Conservation (phyloP, 1,140 invertebrate species). For the Penaeus indicus region DNA sequence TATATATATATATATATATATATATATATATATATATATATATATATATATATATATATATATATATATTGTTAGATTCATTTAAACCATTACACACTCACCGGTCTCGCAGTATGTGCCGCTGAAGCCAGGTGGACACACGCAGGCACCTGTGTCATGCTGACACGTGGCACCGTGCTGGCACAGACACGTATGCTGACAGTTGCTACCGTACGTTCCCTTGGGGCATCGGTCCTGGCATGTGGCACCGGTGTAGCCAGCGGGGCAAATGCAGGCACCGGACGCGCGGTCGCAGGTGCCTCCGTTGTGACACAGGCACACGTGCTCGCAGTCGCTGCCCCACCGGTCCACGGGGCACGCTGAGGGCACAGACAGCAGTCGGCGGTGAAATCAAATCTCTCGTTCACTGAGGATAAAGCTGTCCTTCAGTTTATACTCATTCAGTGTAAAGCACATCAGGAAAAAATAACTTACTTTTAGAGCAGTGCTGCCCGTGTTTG, state of each 20-base stretch:
- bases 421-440: too few species aligned
- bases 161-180: conserved; percentile 36
- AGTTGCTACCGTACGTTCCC: conserved; percentile 68
- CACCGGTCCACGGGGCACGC: conserved; percentile 44
- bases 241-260: conserved; percentile 81
- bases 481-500: conserved; percentile 83
- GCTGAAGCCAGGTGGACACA: conserved; percentile 84
- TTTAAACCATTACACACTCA: not conserved
- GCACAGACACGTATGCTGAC: conserved; percentile 57
- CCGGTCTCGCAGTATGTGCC: conserved; percentile 78
- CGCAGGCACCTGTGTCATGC: conserved; percentile 67
- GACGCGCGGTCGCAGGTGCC: conserved; percentile 79
- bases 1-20: too few species aligned
- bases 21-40: too few species aligned
- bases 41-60: too few species aligned
- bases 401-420: too few species aligned
- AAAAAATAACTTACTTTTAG: conserved; percentile 29
- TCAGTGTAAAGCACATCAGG: too few species aligned
- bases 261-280: conserved; percentile 80
- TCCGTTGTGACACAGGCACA: conserved; percentile 84
- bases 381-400: too few species aligned
- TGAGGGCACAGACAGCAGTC: not conserved
- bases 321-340: conserved; percentile 69
- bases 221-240: conserved; percentile 74
- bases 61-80: too few species aligned